Conservation (phyloP, 35 echinoderm and acorn worm genomes). For the Heliocidaris erythrogramma region DNA sequence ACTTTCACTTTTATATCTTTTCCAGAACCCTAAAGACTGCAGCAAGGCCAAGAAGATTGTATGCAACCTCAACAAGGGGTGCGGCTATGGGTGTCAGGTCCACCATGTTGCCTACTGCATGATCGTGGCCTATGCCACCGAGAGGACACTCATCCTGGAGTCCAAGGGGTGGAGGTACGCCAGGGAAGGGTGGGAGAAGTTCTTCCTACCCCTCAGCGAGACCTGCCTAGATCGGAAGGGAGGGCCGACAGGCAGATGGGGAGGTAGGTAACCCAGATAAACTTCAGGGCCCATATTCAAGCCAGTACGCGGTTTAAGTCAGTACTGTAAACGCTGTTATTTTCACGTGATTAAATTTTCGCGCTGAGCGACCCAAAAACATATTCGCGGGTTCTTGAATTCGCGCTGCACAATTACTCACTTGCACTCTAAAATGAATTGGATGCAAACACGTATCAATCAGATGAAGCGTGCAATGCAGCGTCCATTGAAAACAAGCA, state of each 20-base stretch:
- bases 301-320: not conserved
- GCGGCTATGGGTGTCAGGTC: slow-evolving; percentile 96
- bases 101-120: slow-evolving; percentile 96
- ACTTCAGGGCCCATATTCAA: too few species aligned
- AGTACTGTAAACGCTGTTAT: too few species aligned
- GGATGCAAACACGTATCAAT: too few species aligned
- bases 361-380: too few species aligned
- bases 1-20: not conserved
- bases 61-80: slow-evolving; percentile 92
- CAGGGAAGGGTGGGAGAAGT: slow-evolving; percentile 90
- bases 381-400: too few species aligned
- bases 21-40: slow-evolving; percentile 94
- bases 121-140: slow-evolving; percentile 90
- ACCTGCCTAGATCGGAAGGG: slow-evolving; percentile 74
- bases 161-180: slow-evolving; percentile 95
- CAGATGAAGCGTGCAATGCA: too few species aligned
- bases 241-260: slow-evolving; percentile 69
- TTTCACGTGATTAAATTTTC: too few species aligned
- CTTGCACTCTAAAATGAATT: too few species aligned
- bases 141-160: slow-evolving; percentile 88
- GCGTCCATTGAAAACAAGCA: too few species aligned
- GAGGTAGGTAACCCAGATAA: slow-evolving; percentile 59
- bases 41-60: slow-evolving; percentile 90
- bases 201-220: slow-evolving; percentile 87
- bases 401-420: too few species aligned